phyloP scores from a whole-genome alignment of 2,797 vertebrate species.

The Rachycentron canadum region DNA sequence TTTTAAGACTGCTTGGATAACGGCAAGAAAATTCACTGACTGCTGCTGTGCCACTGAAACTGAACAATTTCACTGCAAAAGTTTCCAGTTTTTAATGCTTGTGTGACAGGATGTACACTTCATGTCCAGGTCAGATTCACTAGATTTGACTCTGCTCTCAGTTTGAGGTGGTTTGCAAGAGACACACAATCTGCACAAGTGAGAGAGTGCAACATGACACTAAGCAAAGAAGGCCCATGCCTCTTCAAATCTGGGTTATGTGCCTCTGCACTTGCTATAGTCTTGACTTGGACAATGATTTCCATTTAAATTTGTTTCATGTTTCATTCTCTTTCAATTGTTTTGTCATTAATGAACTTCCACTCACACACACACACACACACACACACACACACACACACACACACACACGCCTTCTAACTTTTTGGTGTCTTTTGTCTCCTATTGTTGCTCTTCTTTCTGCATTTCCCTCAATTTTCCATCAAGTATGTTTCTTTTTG shows the following conservation, averaged over 20 bases:
- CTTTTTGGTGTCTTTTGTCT: not conserved
- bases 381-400: slow-evolving; percentile 6
- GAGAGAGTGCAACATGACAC: not conserved
- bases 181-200: not conserved
- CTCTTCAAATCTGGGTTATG: slow-evolving; percentile 2
- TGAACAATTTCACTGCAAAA: not conserved
- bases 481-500: slow-evolving; percentile 1
- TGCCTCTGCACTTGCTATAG: slow-evolving; percentile 5
- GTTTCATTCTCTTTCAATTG: slow-evolving; percentile 23
- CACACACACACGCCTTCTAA: not conserved
- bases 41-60: not conserved
- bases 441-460: not conserved
- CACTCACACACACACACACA: slow-evolving; percentile 4
- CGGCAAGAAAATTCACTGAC: not conserved
- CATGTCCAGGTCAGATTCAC: not conserved
- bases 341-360: slow-evolving; percentile 36
- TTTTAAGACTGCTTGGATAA: not conserved
- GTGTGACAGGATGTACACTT: not conserved
- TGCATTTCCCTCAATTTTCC: not conserved
- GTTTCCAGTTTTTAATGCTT: not conserved
- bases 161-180: not conserved
- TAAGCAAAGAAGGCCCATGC: not conserved
- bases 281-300: slow-evolving; percentile 18
- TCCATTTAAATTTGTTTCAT: slow-evolving; percentile 34
- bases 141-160: not conserved